These are phyloP conservation scores for Decapterus maruadsi DNA, from an alignment of 2,797 vertebrate genomes.

Conservation along the genomic window DNA sequence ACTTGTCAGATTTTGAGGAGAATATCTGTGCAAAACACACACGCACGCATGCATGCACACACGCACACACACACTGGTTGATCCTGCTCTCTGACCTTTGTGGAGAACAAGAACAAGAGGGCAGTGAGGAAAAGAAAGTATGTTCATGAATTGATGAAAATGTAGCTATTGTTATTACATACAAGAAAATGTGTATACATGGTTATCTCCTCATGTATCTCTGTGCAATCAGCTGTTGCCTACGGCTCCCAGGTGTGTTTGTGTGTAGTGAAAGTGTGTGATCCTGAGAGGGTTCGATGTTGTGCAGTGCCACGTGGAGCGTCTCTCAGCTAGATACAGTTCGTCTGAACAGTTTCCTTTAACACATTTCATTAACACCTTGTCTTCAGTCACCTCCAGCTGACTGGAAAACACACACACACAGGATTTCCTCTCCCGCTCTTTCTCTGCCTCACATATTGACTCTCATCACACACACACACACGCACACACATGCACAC, in stretches of 20 bases:
- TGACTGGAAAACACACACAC: slow-evolving; percentile 37
- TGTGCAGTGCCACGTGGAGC: slow-evolving; percentile 34
- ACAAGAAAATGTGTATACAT: slow-evolving; percentile 3
- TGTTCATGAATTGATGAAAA: not conserved
- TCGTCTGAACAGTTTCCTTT: slow-evolving; percentile 48
- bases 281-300: slow-evolving; percentile 28
- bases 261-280: slow-evolving; percentile 19
- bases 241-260: not conserved
- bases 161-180: not conserved
- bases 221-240: slow-evolving; percentile 5
- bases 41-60: no score
- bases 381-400: slow-evolving; percentile 64
- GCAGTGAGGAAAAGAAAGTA: not conserved
- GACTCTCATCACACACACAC: slow-evolving; percentile 7
- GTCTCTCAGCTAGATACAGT: slow-evolving; percentile 58
- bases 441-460: slow-evolving; percentile 13
- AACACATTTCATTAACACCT: slow-evolving; percentile 67
- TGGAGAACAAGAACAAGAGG: not conserved
- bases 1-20: not conserved
- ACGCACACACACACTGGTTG: not conserved
- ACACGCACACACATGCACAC: slow-evolving; percentile 17
- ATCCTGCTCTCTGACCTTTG: slow-evolving; percentile 11
- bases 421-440: not conserved
- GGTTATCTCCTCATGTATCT: not conserved
- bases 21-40: not conserved